Evolutionary conservation across 2,797 vertebrate species (phyloP).

Genomic region (Pseudochromis fuscus): DNA sequence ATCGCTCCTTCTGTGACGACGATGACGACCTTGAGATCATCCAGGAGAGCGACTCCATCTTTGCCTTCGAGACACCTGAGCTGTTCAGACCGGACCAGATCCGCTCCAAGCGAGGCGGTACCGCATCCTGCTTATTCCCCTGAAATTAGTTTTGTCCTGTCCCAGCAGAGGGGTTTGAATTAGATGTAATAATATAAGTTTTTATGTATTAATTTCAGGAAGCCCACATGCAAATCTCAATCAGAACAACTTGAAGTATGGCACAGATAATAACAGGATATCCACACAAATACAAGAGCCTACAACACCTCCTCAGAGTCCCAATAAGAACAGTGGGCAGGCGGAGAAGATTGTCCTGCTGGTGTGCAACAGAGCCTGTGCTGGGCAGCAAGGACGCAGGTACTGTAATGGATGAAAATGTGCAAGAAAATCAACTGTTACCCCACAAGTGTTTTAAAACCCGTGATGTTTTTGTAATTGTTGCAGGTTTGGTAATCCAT

Average conservation of each 20-base stretch:
- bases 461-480: neutral
- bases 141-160: constrained; percentile 36
- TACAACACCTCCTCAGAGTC: constrained; percentile 81
- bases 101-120: constrained; percentile 91
- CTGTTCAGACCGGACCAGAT: constrained; percentile 94
- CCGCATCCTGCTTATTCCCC: constrained; percentile 42
- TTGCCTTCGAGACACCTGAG: constrained; percentile 98
- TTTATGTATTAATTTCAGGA: constrained; percentile 68
- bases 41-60: constrained; percentile 97
- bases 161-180: constrained; percentile 23
- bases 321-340: constrained; percentile 82
- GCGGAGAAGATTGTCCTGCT: constrained; percentile 93
- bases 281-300: constrained; percentile 86
- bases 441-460: neutral
- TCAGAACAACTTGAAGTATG: constrained; percentile 95
- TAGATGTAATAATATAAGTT: no score
- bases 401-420: constrained; percentile 57
- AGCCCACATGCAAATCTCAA: constrained; percentile 95
- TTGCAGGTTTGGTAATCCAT: constrained; percentile 94
- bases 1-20: constrained; percentile 97
- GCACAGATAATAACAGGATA: constrained; percentile 87
- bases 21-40: constrained; percentile 96
- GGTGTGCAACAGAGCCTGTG: constrained; percentile 95
- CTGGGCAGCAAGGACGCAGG: constrained; percentile 96
- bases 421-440: neutral